phyloP scores from a whole-genome alignment of 1,140 invertebrate species.

The Tetragnatha versicolor region DNA sequence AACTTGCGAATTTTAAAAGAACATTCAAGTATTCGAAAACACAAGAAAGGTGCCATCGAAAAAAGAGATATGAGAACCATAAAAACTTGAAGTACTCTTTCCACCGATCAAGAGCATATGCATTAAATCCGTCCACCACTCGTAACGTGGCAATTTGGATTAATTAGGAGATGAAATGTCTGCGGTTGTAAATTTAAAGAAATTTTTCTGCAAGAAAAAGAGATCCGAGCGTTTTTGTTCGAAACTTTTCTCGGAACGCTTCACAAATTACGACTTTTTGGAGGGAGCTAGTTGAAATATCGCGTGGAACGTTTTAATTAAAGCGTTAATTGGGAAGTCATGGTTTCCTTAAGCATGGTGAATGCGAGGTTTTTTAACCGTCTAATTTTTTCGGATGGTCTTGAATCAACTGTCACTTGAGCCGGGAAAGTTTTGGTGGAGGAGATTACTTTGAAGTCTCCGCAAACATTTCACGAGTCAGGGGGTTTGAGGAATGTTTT shows the following conservation, averaged over 20 bases:
- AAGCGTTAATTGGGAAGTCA: conserved; percentile 34
- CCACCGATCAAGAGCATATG: conserved; percentile 19
- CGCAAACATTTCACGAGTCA: conserved; percentile 4
- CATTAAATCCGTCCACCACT: background rate
- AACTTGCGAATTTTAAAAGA: background rate
- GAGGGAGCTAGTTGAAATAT: conserved; percentile 5
- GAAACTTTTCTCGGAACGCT: conserved; percentile 21
- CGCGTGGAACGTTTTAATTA: conserved; percentile 31
- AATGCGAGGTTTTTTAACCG: conserved; percentile 6
- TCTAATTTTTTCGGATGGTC: background rate
- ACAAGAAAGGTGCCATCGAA: background rate
- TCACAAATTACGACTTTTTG: conserved; percentile 12
- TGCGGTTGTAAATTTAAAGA: conserved; percentile 19
- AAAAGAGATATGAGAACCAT: background rate
- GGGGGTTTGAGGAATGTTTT: background rate
- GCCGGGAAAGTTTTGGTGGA: background rate
- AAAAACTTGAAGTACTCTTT: background rate
- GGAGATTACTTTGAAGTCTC: conserved; percentile 4
- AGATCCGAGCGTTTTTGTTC: background rate
- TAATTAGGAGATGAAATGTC: conserved; percentile 7
- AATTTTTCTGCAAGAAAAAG: conserved; percentile 8
- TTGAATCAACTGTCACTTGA: background rate
- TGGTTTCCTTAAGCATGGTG: conserved; percentile 1
- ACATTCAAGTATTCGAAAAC: conserved; percentile 10
- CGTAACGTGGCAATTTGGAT: conserved; percentile 21